Base-by-base conservation (phyloP, 2,888 invertebrate genomes). In the Girardia tigrina region DNA sequence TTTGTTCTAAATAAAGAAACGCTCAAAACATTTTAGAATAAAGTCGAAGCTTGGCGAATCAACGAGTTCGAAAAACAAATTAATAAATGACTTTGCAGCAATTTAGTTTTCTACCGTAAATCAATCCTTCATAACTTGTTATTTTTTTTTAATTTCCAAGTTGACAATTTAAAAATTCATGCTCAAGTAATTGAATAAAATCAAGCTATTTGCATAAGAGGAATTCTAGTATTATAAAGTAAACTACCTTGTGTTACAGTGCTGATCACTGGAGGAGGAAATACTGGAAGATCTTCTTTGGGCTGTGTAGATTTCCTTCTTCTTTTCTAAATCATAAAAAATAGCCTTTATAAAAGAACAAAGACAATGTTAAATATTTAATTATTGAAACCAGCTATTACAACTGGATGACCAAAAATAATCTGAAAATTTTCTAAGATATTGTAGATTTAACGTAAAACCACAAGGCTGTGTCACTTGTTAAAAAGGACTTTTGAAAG, bases 1-100 rank as follows among this genome's bases (percentile, higher is more conserved):
- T 56, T 56, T 56, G 56, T n/a, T 56, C 56, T 56, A 56, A 56
- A 56, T 56, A 56, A 56, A 56, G 4, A 56, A 4, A 56, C 56
- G 4, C 56, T 56, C 56, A 56, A 56, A 4, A 4, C 4, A 56
- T 8, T 6, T 56, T 23, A 56, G 23, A 56, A 8, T 6, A 56
- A 16, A n/a, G 23, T 12, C 56, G n/a, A 56, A 56, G 56, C 56
- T 56, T n/a, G 56, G 56, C 56, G 23, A 56, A 56, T 56, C 56
- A 56, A 56, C n/a, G 4, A 56, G n/a, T 12, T 56, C 56, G 6
- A 16, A 12, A 36, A 36, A 36, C 16, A 36, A 36, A 36, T 36
- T 8, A 36, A 36, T 12, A 12, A 36, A 36, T 36, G 36, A 8
- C 12, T 36, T 16, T 36, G 16, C 36, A 36, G 36, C 8, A 36